phyloP scores from a whole-genome alignment of 2,113 vertebrate species.

The Bubalus kerabau region DNA sequence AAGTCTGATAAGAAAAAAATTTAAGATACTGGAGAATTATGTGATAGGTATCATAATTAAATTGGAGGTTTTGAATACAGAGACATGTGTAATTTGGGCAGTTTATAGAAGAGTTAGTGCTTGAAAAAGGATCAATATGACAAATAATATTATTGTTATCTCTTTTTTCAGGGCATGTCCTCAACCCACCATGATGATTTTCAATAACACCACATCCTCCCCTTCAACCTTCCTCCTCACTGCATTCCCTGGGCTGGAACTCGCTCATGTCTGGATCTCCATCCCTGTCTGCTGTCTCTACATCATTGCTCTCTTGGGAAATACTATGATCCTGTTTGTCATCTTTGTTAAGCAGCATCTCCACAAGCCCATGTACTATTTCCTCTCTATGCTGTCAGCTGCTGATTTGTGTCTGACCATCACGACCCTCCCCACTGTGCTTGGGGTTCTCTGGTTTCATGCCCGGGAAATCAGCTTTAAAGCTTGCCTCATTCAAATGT shows the following conservation, averaged over 20 bases:
- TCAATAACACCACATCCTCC: conserved; percentile 55
- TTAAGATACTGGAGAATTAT: not conserved
- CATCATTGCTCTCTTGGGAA: conserved; percentile 64
- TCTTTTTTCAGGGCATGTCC: conserved; percentile 22
- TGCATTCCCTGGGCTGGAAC: conserved; percentile 66
- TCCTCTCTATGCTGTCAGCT: conserved; percentile 63
- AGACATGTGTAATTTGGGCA: not conserved
- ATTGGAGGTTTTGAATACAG: not conserved
- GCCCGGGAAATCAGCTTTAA: conserved; percentile 57
- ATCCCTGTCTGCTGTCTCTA: conserved; percentile 62
- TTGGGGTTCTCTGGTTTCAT: conserved; percentile 65
- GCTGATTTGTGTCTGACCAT: conserved; percentile 60
- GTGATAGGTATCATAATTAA: not conserved
- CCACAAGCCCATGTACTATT: conserved; percentile 70
- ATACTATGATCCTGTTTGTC: conserved; percentile 46
- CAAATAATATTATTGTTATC: not conserved
- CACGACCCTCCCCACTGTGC: conserved; percentile 67
- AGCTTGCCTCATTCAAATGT: conserved; percentile 72
- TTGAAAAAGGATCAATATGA: not conserved
- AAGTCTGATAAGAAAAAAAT: not conserved
- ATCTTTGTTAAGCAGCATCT: conserved; percentile 39
- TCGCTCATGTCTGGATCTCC: conserved; percentile 60
- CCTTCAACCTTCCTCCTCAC: conserved; percentile 56
- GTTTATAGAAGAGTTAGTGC: not conserved
- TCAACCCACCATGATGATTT: conserved; percentile 25